Evolutionary conservation across 1,140 invertebrate species (phyloP), one percentile per base, ranked within the genome.

Genomic region (Bombus superbus): DNA sequence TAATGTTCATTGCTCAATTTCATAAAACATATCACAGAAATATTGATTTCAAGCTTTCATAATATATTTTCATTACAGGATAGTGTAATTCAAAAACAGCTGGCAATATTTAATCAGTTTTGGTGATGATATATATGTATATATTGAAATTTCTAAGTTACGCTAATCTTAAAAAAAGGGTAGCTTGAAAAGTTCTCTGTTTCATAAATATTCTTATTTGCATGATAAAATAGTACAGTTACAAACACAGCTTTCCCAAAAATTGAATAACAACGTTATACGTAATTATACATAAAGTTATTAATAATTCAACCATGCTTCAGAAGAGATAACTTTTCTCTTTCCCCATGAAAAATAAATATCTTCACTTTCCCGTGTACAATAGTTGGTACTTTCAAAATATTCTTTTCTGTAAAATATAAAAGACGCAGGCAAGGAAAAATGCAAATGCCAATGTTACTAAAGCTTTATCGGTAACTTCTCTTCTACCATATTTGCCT

Each of bases 391-490:
- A 73, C 22, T 38, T 83, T 96, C 96, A 98, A 95, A 98, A 98
- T 44, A 99, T 92, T 91, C 98, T 96, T 95, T 98, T 99, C 92
- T 98, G 98, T 68, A 99, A 95, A 92, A 99, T 98, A 92, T 99
- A 99, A 86, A 98, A 96, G 64, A 98, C 98, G 92, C 98, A 98
- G 15, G 97, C 97, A 84, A 99, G 96, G 94, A 99, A 99, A 95
- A 99, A 99, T 4, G 97, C 96, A 93, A 99, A 97, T 72, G 98
- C 98, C 92, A 99, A 97, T 85, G 98, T 97, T 86, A 99, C 97
- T 1, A 99, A 95, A 71, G 98, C 96, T 96, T 99, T 99, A 93
- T 99, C 99, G 0, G 99, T 99, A 78, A 98, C 97, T 95, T 99
- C 98, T 47, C 99, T 95, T 88, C 98, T 95, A 5, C 98, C 98